These are phyloP conservation scores for Rambutsinella grinnellia DNA, from an alignment of 2,888 invertebrate genomes.

Conservation along the genomic window DNA sequence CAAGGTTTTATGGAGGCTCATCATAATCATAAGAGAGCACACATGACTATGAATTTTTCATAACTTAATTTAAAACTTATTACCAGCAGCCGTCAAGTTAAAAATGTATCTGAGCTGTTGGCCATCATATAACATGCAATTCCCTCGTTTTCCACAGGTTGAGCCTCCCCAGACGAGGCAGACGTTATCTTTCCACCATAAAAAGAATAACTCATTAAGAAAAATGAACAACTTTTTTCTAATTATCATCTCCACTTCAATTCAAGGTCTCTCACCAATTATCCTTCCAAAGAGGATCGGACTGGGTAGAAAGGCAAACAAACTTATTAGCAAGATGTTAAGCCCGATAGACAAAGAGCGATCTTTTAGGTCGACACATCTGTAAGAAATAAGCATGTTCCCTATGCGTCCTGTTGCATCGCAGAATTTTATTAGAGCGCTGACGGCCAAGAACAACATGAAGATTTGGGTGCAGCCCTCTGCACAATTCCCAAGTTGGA, in stretches of 20 bases:
- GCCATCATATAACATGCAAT: slow-evolving; percentile 82
- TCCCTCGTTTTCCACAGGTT: slow-evolving; percentile 78
- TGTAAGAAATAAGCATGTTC: slow-evolving; percentile 76
- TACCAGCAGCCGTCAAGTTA: slow-evolving; percentile 77
- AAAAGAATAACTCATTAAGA: slow-evolving; percentile 2
- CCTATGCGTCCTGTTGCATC: slow-evolving; percentile 78
- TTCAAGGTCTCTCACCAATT: slow-evolving; percentile 71
- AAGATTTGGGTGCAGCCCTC: slow-evolving; percentile 72
- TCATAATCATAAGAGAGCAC: slow-evolving; percentile 4
- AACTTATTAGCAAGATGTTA: slow-evolving; percentile 74
- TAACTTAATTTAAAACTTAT: too few relatives aligned
- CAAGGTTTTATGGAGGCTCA: neutral
- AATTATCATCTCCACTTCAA: neutral
- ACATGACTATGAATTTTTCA: too few relatives aligned
- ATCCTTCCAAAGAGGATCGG: slow-evolving; percentile 80
- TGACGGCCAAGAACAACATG: slow-evolving; percentile 67
- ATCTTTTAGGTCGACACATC: slow-evolving; percentile 75
- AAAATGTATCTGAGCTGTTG: slow-evolving; percentile 75
- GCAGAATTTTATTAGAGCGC: slow-evolving; percentile 73
- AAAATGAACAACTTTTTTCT: slow-evolving; percentile 61
- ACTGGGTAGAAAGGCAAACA: slow-evolving; percentile 78
- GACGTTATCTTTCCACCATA: slow-evolving; percentile 72
- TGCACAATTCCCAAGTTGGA: slow-evolving; percentile 72
- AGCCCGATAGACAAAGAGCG: slow-evolving; percentile 78
- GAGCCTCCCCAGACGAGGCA: slow-evolving; percentile 79